These are phyloP conservation scores for Eumacrocentrus americanus DNA, from an alignment of 2,888 invertebrate genomes.

Conservation along the genomic window DNA sequence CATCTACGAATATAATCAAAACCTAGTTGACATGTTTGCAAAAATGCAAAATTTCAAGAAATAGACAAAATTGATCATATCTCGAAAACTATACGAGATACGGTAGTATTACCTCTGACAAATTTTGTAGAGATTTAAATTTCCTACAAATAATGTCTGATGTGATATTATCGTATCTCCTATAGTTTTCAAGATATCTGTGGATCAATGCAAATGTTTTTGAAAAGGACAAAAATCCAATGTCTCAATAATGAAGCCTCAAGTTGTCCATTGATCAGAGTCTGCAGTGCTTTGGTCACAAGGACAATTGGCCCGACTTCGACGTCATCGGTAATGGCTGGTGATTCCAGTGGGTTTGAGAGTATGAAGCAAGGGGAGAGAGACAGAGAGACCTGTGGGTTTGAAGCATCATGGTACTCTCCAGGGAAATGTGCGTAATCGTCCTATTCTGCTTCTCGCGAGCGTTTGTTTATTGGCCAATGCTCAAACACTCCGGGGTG, in stretches of 20 bases:
- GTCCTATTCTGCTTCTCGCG: constrained; percentile 48
- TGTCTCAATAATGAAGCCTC: no score
- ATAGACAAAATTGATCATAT: neutral
- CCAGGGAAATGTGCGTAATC: constrained; percentile 61
- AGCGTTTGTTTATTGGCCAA: constrained; percentile 29
- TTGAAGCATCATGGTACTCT: constrained; percentile 44
- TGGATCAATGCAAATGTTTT: no score
- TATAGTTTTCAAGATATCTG: no score
- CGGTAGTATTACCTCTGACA: no score
- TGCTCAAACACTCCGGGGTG: constrained; percentile 13
- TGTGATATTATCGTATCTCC: no score
- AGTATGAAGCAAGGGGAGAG: constrained; percentile 20
- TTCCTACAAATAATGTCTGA: no score
- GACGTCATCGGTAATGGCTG: constrained; percentile 27
- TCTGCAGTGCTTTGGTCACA: constrained; percentile 7
- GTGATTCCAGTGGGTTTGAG: constrained; percentile 23
- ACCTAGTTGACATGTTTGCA: no score
- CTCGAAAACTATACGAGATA: no score
- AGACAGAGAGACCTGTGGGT: constrained; percentile 29
- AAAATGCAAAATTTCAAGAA: neutral
- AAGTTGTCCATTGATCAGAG: neutral
- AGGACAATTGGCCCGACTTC: constrained; percentile 8
- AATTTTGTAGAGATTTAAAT: no score
- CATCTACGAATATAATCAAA: neutral
- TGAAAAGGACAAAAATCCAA: no score